These are phyloP conservation scores for Parazoanthus darwini DNA, from an alignment of 92 coral and sea anemone genomes.

Conservation along the genomic window DNA sequence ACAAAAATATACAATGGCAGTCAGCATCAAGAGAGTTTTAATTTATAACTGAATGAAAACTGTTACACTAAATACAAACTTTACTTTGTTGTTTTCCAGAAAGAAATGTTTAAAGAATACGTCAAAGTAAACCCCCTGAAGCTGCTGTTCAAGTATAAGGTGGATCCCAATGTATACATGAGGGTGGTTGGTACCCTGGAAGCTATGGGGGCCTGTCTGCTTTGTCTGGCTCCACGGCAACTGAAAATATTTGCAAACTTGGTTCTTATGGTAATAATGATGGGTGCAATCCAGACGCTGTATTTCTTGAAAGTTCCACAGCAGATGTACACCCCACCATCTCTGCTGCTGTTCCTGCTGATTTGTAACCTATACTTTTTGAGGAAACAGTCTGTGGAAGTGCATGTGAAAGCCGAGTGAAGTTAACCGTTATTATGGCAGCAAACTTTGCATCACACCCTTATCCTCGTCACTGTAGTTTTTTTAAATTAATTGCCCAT, in stretches of 20 bases:
- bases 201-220: conserved; percentile 58
- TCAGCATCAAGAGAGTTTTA: no score
- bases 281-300: conserved; percentile 57
- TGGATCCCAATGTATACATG: conserved; percentile 56
- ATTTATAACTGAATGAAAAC: no score
- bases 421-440: not conserved
- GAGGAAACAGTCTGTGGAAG: conserved; percentile 5
- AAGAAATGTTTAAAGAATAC: conserved; percentile 56
- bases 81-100: conserved; percentile 48
- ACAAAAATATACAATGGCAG: no score
- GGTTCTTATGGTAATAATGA: conserved; percentile 64
- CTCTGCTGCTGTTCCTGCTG: not conserved
- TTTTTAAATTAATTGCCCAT: no score
- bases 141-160: conserved; percentile 60
- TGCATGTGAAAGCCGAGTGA: conserved; percentile 24
- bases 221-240: conserved; percentile 59
- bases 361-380: conserved; percentile 20
- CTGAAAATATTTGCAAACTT: conserved; percentile 50
- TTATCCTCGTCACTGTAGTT: not conserved
- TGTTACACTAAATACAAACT: no score
- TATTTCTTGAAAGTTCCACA: conserved; percentile 42
- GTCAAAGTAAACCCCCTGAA: conserved; percentile 68
- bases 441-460: not conserved
- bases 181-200: conserved; percentile 64
- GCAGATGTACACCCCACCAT: conserved; percentile 22